Conservation (phyloP, 2,888 invertebrate genomes). For the Linyphia triangularis region DNA sequence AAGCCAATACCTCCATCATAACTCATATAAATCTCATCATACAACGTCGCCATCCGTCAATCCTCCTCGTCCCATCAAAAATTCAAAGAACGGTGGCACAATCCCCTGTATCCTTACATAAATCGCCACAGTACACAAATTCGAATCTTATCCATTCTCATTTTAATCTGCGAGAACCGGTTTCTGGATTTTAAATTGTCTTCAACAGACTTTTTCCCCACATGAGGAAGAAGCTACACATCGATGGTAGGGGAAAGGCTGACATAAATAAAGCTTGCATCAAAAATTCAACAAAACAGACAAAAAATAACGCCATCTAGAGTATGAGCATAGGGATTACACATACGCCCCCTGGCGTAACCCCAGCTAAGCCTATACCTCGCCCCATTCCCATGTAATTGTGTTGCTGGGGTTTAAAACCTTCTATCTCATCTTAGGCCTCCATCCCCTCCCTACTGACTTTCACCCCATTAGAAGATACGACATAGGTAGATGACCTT, state of each 20-base stretch:
- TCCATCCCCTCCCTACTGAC: neutral
- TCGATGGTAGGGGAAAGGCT: neutral
- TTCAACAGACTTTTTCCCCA: neutral
- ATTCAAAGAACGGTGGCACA: slow-evolving; percentile 40
- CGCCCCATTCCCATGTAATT: slow-evolving; percentile 49
- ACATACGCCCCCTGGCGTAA: slow-evolving; percentile 41
- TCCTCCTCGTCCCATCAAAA: slow-evolving; percentile 54
- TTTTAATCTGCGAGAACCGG: slow-evolving; percentile 59
- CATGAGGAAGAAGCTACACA: neutral
- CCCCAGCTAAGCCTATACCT: slow-evolving; percentile 29
- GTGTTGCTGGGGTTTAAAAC: slow-evolving; percentile 28
- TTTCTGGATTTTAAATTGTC: slow-evolving; percentile 55
- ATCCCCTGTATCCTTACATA: slow-evolving; percentile 52
- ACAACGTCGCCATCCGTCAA: slow-evolving; percentile 38
- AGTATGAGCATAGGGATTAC: slow-evolving; percentile 69
- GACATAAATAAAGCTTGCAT: slow-evolving; percentile 55
- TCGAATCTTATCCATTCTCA: slow-evolving; percentile 57
- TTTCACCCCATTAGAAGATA: slow-evolving; percentile 26
- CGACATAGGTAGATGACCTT: slow-evolving; percentile 45
- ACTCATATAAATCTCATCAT: neutral
- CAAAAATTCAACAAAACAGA: slow-evolving; percentile 28
- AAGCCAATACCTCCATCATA: neutral
- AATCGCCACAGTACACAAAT: slow-evolving; percentile 34
- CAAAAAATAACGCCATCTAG: slow-evolving; percentile 23
- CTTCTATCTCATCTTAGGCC: neutral